These are phyloP conservation scores for Myotis myotis DNA, from an alignment of 2,797 vertebrate genomes.

Conservation along the genomic window DNA sequence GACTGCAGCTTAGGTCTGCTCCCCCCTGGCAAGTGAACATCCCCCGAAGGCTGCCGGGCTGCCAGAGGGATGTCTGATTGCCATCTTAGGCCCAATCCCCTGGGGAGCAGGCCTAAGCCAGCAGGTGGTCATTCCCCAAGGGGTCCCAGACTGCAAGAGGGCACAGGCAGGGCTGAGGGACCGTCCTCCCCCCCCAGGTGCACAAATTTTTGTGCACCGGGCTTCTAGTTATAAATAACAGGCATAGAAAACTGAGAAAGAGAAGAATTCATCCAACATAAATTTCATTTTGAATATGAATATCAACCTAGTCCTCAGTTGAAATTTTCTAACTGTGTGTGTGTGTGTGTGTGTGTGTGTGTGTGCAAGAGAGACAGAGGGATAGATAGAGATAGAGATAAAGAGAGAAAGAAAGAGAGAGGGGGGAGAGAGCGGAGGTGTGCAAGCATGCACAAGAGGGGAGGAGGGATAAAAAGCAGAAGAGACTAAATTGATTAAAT, in stretches of 20 bases:
- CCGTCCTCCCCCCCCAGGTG: too few species aligned
- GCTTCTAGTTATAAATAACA: background rate
- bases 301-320: background rate
- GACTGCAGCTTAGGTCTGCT: too few species aligned
- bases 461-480: background rate
- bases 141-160: too few species aligned
- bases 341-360: background rate
- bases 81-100: too few species aligned
- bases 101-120: too few species aligned
- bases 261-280: background rate
- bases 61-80: too few species aligned
- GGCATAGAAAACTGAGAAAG: background rate
- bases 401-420: background rate
- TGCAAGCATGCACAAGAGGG: background rate
- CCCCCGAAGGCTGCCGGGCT: too few species aligned
- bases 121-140: too few species aligned
- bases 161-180: too few species aligned
- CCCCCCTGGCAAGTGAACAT: too few species aligned
- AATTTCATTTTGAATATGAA: background rate
- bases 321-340: background rate
- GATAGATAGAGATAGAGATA: background rate
- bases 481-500: background rate
- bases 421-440: background rate
- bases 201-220: too few species aligned
- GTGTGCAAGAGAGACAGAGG: background rate